Evolutionary conservation across 2,888 invertebrate genomes (phyloP).

Genomic region (Athalia rosae): DNA sequence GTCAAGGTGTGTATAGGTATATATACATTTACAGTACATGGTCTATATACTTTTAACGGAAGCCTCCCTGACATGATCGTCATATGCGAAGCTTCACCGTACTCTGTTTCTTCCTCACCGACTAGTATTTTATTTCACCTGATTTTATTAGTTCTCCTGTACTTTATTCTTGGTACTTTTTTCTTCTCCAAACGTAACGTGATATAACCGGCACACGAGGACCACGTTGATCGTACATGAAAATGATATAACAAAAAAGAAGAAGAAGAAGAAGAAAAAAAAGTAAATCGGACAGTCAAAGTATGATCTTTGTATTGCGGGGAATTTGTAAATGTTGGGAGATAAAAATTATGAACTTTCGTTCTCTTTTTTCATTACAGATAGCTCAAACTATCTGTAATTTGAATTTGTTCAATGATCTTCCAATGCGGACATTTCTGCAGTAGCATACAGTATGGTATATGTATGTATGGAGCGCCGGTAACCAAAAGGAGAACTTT

Average conservation of each 20-base stretch:
- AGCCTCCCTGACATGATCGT: constrained; percentile 10
- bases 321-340: too few species aligned
- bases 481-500: constrained; percentile 48
- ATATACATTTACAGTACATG: too few species aligned
- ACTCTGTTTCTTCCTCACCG: constrained; percentile 6
- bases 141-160: constrained; percentile 2
- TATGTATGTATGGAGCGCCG: constrained; percentile 48
- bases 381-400: too few species aligned
- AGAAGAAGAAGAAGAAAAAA: too few species aligned
- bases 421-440: constrained; percentile 66
- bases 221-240: too few species aligned
- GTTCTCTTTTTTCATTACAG: too few species aligned
- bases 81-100: constrained; percentile 12
- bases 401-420: not conserved
- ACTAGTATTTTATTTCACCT: not conserved
- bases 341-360: too few species aligned
- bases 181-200: too few species aligned
- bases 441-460: constrained; percentile 47
- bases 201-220: too few species aligned
- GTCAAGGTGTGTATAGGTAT: constrained; percentile 21
- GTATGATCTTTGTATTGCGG: too few species aligned
- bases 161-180: not conserved
- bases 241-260: too few species aligned
- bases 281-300: too few species aligned
- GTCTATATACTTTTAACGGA: constrained; percentile 26